phyloP scores from a whole-genome alignment of 2,888 invertebrate species.

The Caenorhabditis afra region DNA sequence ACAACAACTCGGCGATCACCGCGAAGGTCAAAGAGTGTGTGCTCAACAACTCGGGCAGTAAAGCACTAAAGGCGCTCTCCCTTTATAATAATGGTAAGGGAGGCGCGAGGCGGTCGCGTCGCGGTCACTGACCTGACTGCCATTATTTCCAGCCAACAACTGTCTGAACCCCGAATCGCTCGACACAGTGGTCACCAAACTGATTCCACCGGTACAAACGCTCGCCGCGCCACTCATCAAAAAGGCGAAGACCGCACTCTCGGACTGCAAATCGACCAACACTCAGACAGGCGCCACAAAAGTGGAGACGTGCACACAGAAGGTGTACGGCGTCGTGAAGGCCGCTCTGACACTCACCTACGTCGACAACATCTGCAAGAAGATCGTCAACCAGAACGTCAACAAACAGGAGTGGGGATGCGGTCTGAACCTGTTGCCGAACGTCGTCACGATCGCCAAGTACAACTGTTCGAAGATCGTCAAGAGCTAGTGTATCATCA shows the following conservation, averaged over 20 bases:
- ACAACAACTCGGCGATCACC: conserved; percentile 24
- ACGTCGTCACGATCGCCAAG: conserved; percentile 15
- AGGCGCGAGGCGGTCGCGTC: too few species aligned
- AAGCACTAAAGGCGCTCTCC: conserved; percentile 33
- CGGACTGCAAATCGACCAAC: conserved; percentile 32
- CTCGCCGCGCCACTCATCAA: conserved; percentile 15
- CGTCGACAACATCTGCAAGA: conserved; percentile 35
- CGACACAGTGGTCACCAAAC: conserved; percentile 13
- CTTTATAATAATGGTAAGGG: conserved; percentile 45
- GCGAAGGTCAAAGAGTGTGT: conserved; percentile 13
- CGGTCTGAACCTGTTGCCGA: conserved; percentile 26
- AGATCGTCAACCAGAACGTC: conserved; percentile 44
- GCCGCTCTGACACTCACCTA: conserved; percentile 38
- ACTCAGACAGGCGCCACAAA: conserved; percentile 34
- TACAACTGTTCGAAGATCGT: conserved; percentile 47
- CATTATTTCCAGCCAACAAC: conserved; percentile 21
- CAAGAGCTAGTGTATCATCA: conserved; percentile 17
- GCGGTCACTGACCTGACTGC: neutral
- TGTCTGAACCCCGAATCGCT: conserved; percentile 39
- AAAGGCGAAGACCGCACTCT: conserved; percentile 15
- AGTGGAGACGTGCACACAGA: conserved; percentile 40
- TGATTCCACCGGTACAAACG: conserved; percentile 13
- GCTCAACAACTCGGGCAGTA: conserved; percentile 53
- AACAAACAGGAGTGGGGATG: conserved; percentile 48
- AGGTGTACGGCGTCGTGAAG: conserved; percentile 43